Evolutionary conservation across 2,888 invertebrate genomes (phyloP), one percentile per base, ranked within the genome.

Genomic region (Galerucella nymphaeae): DNA sequence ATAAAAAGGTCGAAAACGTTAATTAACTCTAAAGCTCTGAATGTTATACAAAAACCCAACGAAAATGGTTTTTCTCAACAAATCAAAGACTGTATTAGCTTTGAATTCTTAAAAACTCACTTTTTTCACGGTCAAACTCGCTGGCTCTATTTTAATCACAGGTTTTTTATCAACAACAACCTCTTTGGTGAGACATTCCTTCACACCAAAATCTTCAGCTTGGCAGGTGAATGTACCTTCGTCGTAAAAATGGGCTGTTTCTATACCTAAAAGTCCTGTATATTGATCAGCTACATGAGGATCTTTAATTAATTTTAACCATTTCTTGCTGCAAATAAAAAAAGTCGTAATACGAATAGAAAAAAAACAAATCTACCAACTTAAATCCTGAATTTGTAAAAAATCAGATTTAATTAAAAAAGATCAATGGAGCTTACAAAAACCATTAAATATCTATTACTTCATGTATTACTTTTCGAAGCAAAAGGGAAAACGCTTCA

Each of bases 171-270:
- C 86, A 16, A 94, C 90, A 30, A 90, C 88, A 48, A 94, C 87
- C 71, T 89, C 86, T 68, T 91, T 85, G 64, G 91, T 91, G 76
- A 90, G 88, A 83, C 94, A 94, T 75, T 93, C 90, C 77, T 93
- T 89, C 63, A 91, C 86, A n/a, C 91, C 91, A 81, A 90, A 91
- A 81, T 93, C 93, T 68, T 90, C 89, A 41, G 92, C 93, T 82
- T 93, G 92, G 84, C 96, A 96, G 3, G 93, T 93, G 88, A 94
- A 96, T 71, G 90, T 88, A 18, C 96, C 96, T 23, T 91, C 90
- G 82, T 96, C 96, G 48, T 91, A 88, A 23, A 88, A 86, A 73
- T 90, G 90, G 0, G 94, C 92, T 76, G 90, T 91, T 14, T 92
- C 91, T 69, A 96, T 90, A 0, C 92, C 93, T 76, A 96, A 86